Evolutionary conservation across 1,140 invertebrate genomes (phyloP), one percentile per base, ranked within the genome.

Genomic region (Aphelenchoides fujianensis): DNA sequence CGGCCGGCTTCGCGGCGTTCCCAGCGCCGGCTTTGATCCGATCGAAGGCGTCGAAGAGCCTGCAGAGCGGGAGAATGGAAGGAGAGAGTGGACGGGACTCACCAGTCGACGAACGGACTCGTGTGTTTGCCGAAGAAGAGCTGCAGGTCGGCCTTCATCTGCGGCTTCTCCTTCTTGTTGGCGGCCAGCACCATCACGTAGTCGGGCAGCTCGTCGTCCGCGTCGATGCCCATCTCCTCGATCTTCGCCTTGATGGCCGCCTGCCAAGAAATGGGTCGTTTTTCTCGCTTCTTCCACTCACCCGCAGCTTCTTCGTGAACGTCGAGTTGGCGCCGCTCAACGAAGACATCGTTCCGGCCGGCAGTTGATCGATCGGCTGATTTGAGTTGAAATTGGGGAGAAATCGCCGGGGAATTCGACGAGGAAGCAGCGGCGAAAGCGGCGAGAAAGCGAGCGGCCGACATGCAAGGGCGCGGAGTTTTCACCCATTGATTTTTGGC

Each of bases 141-240:
- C 79, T 90, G 89, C 0, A 97, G 86, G 85, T 97, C 94, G 73
- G 92, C 90, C 74, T 91, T 91, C 93, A 97, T 97, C 81, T 95
- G 92, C 35, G 89, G 88, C 75, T 92, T 90, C 1, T 90, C 91
- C 76, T 94, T 90, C 84, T 94, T 95, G 85, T 97, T 97, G 0
- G 93, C 94, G 27, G 96, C 92, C 91, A 97, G 93, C 3, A 96
- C 93, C 90, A 97, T 92, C 36, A 97, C 93, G 86, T 97, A 97
- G 84, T 97, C 94, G 7, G 94, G 93, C 3, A 96, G 85, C 86
- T 97, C 94, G 86, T 96, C 93, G 87, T 96, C 92, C 74, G 91
- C 90, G 87, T 91, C 91, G 64, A 90, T 90, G 19, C 92, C 92
- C 67, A 95, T 85, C 86, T 95, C 93, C 73, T 92, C 89, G n/a